phyloP scores from a whole-genome alignment of 2,797 vertebrate species.

The Adelosebastes latens region DNA sequence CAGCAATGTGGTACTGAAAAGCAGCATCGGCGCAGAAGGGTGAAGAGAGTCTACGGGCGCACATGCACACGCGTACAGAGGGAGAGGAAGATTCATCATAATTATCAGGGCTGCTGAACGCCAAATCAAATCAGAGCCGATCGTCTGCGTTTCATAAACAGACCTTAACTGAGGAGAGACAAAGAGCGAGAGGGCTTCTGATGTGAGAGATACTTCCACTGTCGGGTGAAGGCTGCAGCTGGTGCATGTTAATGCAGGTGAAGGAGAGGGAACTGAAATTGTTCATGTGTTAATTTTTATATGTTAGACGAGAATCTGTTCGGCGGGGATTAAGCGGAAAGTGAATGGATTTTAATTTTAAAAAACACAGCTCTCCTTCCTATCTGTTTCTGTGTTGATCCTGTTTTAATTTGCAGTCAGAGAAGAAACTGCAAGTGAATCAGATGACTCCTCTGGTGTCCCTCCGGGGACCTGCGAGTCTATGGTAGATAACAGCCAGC shows the following conservation, averaged over 20 bases:
- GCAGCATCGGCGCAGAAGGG: constrained; percentile 2
- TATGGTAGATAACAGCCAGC: constrained; percentile 75
- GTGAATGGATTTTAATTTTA: constrained; percentile 60
- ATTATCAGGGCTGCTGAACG: constrained; percentile 75
- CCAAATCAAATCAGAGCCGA: constrained; percentile 67
- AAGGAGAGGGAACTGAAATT: constrained; percentile 4
- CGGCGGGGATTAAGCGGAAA: constrained; percentile 58
- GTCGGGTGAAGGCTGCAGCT: constrained; percentile 43
- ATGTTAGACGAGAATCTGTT: constrained; percentile 54
- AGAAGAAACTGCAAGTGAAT: constrained; percentile 73
- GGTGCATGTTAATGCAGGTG: constrained; percentile 49
- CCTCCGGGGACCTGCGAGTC: constrained; percentile 72
- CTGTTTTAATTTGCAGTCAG: constrained; percentile 74
- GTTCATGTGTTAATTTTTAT: constrained; percentile 42
- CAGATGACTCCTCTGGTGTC: constrained; percentile 68
- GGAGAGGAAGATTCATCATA: constrained; percentile 72
- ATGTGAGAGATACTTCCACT: constrained; percentile 37
- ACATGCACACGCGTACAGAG: constrained; percentile 4
- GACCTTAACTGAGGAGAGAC: constrained; percentile 53
- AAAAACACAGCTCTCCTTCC: constrained; percentile 38
- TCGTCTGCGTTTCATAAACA: constrained; percentile 68
- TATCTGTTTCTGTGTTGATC: constrained; percentile 58
- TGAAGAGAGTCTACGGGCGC: constrained; percentile 3
- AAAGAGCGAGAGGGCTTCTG: constrained; percentile 36
- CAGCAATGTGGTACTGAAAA: constrained; percentile 21